Conservation (phyloP, 1,140 invertebrate genomes). For the Drosophila seguyi region DNA sequence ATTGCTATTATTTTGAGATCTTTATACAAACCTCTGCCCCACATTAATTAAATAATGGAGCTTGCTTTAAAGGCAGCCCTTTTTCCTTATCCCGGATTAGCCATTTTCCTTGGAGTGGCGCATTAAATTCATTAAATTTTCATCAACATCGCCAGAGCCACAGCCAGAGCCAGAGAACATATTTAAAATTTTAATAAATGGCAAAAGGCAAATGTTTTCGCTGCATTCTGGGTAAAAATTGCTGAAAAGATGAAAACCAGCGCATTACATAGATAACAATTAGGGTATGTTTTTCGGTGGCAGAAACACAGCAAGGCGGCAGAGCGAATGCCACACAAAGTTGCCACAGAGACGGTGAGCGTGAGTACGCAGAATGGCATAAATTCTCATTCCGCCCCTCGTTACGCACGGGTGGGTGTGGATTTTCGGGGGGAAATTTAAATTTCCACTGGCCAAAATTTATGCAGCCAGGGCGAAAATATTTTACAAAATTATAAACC, state of each 20-base stretch:
- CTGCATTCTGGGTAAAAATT: constrained; percentile 53
- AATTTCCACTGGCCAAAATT: constrained; percentile 55
- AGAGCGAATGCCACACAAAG: constrained; percentile 49
- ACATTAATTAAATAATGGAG: constrained; percentile 46
- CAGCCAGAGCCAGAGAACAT: constrained; percentile 34
- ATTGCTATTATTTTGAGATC: constrained; percentile 29
- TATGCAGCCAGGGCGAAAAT: constrained; percentile 56
- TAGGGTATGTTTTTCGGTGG: constrained; percentile 41
- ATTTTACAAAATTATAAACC: constrained; percentile 74
- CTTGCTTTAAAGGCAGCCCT: constrained; percentile 31
- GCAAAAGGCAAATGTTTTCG: constrained; percentile 59
- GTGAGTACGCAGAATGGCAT: constrained; percentile 40
- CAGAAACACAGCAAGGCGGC: constrained; percentile 22
- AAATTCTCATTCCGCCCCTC: constrained; percentile 58
- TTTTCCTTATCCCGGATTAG: constrained; percentile 13
- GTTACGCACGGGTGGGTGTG: constrained; percentile 16
- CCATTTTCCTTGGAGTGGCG: constrained; percentile 30
- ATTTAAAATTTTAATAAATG: constrained; percentile 79
- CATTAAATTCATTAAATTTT: constrained; percentile 82
- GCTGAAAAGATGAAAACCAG: constrained; percentile 56
- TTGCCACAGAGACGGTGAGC: constrained; percentile 30
- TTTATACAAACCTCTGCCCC: constrained; percentile 16
- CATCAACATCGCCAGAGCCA: constrained; percentile 60
- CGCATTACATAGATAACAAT: constrained; percentile 76
- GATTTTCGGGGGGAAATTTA: constrained; percentile 41